Evolutionary conservation across 1,140 invertebrate species (phyloP).

Genomic region (Megalonaias nervosa): DNA sequence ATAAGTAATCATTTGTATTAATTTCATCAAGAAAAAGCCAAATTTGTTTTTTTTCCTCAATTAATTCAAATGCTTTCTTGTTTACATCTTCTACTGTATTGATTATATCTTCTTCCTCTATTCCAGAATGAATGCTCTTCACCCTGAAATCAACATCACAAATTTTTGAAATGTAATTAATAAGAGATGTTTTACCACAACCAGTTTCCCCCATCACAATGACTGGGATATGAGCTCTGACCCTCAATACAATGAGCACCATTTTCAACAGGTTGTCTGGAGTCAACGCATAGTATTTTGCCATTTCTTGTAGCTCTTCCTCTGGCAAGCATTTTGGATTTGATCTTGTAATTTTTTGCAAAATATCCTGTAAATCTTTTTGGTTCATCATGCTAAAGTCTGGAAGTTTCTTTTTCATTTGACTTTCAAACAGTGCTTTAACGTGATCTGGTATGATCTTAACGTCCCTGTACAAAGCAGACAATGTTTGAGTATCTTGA

Average conservation of each 20-base stretch:
- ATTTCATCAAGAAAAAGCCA: constrained; percentile 40
- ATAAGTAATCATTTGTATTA: constrained; percentile 28
- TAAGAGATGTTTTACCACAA: constrained; percentile 59
- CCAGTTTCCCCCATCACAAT: constrained; percentile 67
- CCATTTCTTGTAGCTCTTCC: constrained; percentile 9
- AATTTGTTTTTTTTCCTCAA: background rate
- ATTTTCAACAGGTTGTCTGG: constrained; percentile 55
- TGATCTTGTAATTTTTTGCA: constrained; percentile 33
- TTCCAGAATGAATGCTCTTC: constrained; percentile 30
- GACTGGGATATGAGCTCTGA: constrained; percentile 52
- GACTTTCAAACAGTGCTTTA: constrained; percentile 40
- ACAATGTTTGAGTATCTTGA: constrained; percentile 47
- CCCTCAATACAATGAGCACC: constrained; percentile 46
- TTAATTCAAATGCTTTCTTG: background rate
- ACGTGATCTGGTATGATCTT: background rate
- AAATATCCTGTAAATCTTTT: constrained; percentile 32
- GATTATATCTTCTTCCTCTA: constrained; percentile 5
- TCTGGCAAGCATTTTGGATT: constrained; percentile 1
- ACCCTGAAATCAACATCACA: constrained; percentile 3
- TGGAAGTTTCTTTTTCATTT: constrained; percentile 37
- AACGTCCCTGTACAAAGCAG: constrained; percentile 43
- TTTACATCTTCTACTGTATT: constrained; percentile 4
- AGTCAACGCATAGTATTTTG: constrained; percentile 45
- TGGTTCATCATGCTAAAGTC: constrained; percentile 30
- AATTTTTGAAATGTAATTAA: constrained; percentile 38